These are phyloP conservation scores for Temnothorax nylanderi DNA, from an alignment of 1,140 invertebrate species.

Conservation along the genomic window DNA sequence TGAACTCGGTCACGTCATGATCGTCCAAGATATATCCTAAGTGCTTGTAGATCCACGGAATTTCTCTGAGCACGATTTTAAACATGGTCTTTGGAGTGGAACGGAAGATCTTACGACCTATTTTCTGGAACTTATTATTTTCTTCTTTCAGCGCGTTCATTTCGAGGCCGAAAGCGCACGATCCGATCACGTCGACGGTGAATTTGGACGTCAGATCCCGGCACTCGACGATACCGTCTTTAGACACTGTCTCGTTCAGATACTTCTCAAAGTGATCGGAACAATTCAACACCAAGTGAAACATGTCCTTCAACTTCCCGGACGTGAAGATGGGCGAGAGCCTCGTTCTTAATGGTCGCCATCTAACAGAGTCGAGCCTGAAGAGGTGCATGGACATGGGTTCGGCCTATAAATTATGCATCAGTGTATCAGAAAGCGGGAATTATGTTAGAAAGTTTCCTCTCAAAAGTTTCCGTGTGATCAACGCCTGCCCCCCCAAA, in stretches of 20 bases:
- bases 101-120: conserved; percentile 75
- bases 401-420: conserved; percentile 60
- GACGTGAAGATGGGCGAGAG: conserved; percentile 61
- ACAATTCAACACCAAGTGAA: conserved; percentile 79
- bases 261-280: conserved; percentile 79
- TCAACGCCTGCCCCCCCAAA: conserved; percentile 13
- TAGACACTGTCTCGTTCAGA: conserved; percentile 58
- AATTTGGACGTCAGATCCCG: conserved; percentile 84
- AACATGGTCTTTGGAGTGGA: background rate
- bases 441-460: conserved; percentile 52
- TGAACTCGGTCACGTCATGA: conserved; percentile 83
- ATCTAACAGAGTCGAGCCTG: conserved; percentile 70
- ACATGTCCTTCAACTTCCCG: conserved; percentile 69
- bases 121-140: conserved; percentile 82
- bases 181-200: conserved; percentile 86
- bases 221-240: conserved; percentile 82
- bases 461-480: conserved; percentile 24
- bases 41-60: conserved; percentile 67
- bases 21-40: conserved; percentile 69
- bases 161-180: conserved; percentile 87
- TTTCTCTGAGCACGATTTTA: conserved; percentile 70
- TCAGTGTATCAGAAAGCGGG: conserved; percentile 53
- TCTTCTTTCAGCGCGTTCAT: conserved; percentile 84
- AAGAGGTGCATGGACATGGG: conserved; percentile 64
- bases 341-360: conserved; percentile 62